These are phyloP conservation scores for Castor canadensis DNA, from an alignment of 2,113 vertebrate species.

Conservation along the genomic window DNA sequence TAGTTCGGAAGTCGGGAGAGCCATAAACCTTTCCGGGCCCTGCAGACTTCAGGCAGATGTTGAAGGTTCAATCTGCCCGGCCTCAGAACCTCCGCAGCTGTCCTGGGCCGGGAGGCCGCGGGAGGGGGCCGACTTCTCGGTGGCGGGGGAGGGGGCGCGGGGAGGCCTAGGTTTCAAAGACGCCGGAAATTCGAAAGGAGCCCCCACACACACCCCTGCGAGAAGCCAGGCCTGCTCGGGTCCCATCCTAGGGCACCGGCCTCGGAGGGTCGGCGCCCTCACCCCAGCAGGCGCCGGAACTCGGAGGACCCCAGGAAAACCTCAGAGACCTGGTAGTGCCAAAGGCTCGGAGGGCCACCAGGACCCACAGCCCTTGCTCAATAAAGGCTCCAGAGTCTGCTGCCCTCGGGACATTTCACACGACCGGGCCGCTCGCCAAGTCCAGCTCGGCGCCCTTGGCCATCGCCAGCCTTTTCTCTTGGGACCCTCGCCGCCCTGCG, in stretches of 20 bases:
- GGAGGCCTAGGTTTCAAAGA: conserved; percentile 41
- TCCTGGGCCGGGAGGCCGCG: background rate
- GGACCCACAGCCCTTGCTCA: background rate
- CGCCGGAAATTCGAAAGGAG: conserved; percentile 12
- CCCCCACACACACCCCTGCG: background rate
- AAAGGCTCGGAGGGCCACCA: background rate
- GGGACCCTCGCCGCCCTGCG: background rate
- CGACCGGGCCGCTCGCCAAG: background rate
- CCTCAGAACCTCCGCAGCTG: conserved; percentile 79
- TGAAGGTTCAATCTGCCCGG: conserved; percentile 67
- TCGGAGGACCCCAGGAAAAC: background rate
- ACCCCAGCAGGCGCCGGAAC: background rate
- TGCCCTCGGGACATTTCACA: background rate
- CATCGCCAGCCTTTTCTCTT: background rate
- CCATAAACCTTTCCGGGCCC: conserved; percentile 59
- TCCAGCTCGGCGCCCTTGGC: background rate
- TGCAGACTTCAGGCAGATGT: conserved; percentile 79
- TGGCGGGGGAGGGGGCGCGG: background rate
- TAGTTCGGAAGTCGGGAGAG: conserved; percentile 67
- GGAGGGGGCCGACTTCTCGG: background rate
- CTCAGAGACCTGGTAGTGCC: background rate
- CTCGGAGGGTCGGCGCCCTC: background rate
- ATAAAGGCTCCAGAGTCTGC: background rate
- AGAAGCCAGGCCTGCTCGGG: background rate
- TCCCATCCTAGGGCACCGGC: background rate